Evolutionary conservation across 2,888 invertebrate genomes (phyloP).

Genomic region (Chrysolina americana): DNA sequence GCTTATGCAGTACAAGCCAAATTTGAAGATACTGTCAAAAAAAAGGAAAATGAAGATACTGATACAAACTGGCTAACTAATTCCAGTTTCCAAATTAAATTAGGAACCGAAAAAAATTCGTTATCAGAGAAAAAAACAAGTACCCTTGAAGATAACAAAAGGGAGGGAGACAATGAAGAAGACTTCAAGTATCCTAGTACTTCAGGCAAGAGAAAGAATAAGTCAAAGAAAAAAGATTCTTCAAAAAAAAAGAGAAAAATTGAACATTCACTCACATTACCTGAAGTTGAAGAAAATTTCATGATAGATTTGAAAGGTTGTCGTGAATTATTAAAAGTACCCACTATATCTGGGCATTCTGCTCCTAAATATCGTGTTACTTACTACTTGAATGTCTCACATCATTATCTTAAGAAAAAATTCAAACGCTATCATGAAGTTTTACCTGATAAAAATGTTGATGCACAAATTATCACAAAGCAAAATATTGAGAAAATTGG

Average conservation of each 20-base stretch:
- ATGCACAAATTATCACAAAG: conserved; percentile 58
- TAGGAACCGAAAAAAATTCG: conserved; percentile 38
- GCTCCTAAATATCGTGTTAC: conserved; percentile 73
- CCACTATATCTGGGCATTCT: conserved; percentile 77
- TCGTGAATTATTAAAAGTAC: conserved; percentile 73
- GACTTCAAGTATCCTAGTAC: conserved; percentile 5
- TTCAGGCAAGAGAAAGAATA: conserved; percentile 51
- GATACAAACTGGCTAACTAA: conserved; percentile 64
- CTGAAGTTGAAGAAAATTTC: conserved; percentile 46
- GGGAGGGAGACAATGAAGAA: conserved; percentile 6
- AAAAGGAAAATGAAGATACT: conserved; percentile 36
- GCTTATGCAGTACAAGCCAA: conserved; percentile 65
- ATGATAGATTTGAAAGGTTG: conserved; percentile 66
- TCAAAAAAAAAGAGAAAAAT: conserved; percentile 57
- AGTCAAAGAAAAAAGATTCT: conserved; percentile 57
- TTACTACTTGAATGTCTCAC: conserved; percentile 55
- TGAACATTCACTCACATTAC: background rate
- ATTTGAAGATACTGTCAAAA: conserved; percentile 40
- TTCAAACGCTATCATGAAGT: conserved; percentile 63
- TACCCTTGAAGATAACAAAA: conserved; percentile 19
- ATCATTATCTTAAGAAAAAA: conserved; percentile 59
- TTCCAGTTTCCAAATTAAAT: conserved; percentile 68
- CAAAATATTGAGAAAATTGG: conserved; percentile 50
- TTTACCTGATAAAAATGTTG: conserved; percentile 45
- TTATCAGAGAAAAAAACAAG: conserved; percentile 17